phyloP scores from a whole-genome alignment of 2,797 vertebrate genomes.

The Parauchenoglanis ngamensis region DNA sequence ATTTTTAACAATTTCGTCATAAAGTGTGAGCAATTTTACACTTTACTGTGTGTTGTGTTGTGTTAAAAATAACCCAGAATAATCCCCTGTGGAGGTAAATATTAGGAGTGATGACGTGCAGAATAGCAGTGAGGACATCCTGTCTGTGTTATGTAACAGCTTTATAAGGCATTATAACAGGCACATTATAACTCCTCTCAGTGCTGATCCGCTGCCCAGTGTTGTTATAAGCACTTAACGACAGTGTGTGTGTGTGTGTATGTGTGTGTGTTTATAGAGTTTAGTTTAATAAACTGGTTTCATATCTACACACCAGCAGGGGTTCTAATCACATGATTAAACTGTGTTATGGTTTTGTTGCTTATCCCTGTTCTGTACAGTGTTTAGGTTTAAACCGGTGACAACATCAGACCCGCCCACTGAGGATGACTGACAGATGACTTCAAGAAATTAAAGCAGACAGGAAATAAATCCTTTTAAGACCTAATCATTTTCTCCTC shows the following conservation, averaged over 20 bases:
- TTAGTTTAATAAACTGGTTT: neutral
- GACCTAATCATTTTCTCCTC: neutral
- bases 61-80: neutral
- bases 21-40: neutral
- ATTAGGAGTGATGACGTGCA: neutral
- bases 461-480: neutral
- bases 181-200: neutral
- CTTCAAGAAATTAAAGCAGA: neutral
- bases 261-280: neutral
- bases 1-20: neutral
- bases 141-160: neutral
- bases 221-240: neutral
- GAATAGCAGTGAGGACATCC: neutral
- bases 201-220: neutral
- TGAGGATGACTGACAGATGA: neutral
- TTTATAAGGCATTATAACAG: neutral
- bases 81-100: neutral
- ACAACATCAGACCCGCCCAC: neutral
- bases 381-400: no score
- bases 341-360: neutral
- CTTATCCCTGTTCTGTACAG: neutral
- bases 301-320: neutral
- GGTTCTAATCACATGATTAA: neutral
- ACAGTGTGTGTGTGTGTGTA: neutral
- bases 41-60: neutral